These are phyloP conservation scores for Sesia bembeciformis DNA, from an alignment of 2,888 invertebrate species.

Conservation along the genomic window DNA sequence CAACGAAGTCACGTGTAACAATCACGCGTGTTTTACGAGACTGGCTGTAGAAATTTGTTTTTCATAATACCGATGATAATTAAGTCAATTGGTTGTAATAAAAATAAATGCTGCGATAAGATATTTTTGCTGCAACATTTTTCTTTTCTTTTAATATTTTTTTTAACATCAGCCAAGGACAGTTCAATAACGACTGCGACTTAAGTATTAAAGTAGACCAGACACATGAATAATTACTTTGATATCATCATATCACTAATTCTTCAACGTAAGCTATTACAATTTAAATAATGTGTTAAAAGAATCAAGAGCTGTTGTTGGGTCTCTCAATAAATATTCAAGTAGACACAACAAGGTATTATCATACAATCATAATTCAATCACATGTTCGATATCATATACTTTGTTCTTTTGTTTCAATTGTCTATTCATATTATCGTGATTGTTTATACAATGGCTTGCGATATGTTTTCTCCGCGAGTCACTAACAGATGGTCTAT, in stretches of 20 bases:
- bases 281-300: background rate
- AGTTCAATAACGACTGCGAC: background rate
- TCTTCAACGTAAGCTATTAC: background rate
- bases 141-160: background rate
- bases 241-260: background rate
- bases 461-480: too few relatives aligned
- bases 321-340: conserved; percentile 41
- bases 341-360: conserved; percentile 45
- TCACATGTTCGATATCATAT: conserved; percentile 31
- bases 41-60: too few relatives aligned
- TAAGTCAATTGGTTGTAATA: background rate
- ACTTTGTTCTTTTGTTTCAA: conserved; percentile 39
- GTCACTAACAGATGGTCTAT: too few relatives aligned
- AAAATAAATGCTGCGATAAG: background rate
- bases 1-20: background rate
- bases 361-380: conserved; percentile 52
- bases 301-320: conserved; percentile 32
- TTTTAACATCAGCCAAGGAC: background rate
- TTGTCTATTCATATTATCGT: conserved; percentile 8
- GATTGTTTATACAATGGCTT: too few relatives aligned
- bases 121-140: background rate
- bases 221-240: background rate
- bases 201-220: background rate
- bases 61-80: background rate
- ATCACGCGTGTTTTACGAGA: too few relatives aligned